Conservation (phyloP, 2,888 invertebrate genomes). For the Tuberolachnus salignus region DNA sequence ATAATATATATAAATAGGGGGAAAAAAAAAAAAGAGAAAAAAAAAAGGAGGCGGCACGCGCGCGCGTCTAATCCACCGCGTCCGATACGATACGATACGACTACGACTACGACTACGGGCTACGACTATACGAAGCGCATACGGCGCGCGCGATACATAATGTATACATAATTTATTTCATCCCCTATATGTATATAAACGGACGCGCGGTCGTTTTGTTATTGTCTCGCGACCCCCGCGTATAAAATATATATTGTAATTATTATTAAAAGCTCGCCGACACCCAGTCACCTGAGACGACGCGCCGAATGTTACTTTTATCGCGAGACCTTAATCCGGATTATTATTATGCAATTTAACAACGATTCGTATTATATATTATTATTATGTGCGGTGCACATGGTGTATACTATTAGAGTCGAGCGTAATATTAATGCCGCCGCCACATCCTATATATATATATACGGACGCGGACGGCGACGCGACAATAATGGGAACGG, state of each 20-base stretch:
- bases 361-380: conserved; percentile 36
- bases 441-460: too few species aligned
- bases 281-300: conserved; percentile 55
- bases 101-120: not conserved
- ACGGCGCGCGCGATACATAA: not conserved
- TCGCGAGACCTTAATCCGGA: conserved; percentile 54
- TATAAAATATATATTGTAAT: conserved; percentile 17
- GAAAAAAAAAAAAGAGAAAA: conserved; percentile 25
- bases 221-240: conserved; percentile 29
- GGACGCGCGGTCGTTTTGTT: conserved; percentile 9
- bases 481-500: not conserved
- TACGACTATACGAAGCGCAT: conserved; percentile 6
- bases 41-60: conserved; percentile 49
- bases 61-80: conserved; percentile 55
- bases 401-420: not conserved
- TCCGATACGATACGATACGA: conserved; percentile 23
- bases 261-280: conserved; percentile 50
- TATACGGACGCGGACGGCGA: not conserved
- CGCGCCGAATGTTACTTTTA: conserved; percentile 54
- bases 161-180: conserved; percentile 40
- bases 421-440: not conserved
- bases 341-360: conserved; percentile 55
- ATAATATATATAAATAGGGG: not conserved
- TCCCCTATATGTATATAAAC: not conserved
- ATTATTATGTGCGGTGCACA: conserved; percentile 23